Evolutionary conservation across 2,797 vertebrate species (phyloP).

Genomic region (Cyprinodon diabolis): DNA sequence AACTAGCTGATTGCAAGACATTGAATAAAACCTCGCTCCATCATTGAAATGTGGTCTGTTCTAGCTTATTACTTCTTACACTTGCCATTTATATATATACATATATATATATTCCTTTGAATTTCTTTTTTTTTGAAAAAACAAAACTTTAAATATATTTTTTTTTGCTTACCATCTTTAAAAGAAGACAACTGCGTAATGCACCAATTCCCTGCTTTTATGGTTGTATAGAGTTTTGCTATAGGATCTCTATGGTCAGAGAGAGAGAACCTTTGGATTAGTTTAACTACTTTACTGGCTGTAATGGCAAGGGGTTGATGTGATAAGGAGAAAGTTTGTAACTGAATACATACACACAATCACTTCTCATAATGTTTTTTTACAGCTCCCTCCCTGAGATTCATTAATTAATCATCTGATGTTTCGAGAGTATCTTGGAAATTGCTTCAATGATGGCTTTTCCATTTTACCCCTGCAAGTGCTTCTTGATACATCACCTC

Average conservation of each 20-base stretch:
- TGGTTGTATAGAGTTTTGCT: neutral
- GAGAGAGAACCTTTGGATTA: neutral
- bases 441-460: constrained; percentile 43
- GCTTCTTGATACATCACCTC: constrained; percentile 13
- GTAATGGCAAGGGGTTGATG: constrained; percentile 4
- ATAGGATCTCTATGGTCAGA: neutral
- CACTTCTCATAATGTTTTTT: constrained; percentile 24
- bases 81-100: too few relatives aligned
- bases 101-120: too few relatives aligned
- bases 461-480: constrained; percentile 45
- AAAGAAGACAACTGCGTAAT: neutral
- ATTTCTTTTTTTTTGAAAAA: neutral
- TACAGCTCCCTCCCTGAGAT: constrained; percentile 16
- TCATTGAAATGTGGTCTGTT: too few relatives aligned
- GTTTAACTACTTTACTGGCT: neutral
- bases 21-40: too few relatives aligned
- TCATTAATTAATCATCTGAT: constrained; percentile 54
- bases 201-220: neutral
- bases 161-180: neutral
- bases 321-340: neutral
- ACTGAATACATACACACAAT: neutral
- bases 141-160: neutral
- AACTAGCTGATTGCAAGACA: too few relatives aligned
- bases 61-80: too few relatives aligned
- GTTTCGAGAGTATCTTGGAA: constrained; percentile 18